Evolutionary conservation across 2,797 vertebrate species (phyloP).

Genomic region (Sylvia borin): DNA sequence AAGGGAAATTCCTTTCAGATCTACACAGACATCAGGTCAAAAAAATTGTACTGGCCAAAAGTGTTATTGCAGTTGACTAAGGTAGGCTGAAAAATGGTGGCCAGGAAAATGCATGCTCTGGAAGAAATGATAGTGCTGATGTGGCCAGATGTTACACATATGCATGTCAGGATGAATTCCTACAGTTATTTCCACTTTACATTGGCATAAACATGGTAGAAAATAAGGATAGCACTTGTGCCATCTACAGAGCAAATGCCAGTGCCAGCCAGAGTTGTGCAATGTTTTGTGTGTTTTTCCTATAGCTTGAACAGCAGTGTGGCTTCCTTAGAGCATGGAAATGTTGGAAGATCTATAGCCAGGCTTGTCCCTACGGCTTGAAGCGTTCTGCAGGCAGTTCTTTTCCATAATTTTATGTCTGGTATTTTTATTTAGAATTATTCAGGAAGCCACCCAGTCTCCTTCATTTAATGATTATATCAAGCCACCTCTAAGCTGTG

Average conservation of each 20-base stretch:
- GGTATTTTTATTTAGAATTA: neutral
- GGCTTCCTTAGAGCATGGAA: neutral
- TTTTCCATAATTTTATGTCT: neutral
- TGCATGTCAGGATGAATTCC: neutral
- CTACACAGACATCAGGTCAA: slow-evolving; percentile 2
- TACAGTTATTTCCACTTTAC: slow-evolving; percentile 18
- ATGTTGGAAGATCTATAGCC: neutral
- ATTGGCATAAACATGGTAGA: neutral
- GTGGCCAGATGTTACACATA: neutral
- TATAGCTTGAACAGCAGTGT: neutral
- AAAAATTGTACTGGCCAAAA: slow-evolving; percentile 1
- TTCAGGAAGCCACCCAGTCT: neutral
- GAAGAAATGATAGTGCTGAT: neutral
- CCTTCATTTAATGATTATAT: neutral
- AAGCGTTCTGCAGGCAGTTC: neutral
- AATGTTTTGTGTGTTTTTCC: neutral
- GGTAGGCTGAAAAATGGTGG: neutral
- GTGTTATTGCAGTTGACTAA: neutral
- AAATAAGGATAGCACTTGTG: slow-evolving; percentile 1
- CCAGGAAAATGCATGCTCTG: slow-evolving; percentile 18
- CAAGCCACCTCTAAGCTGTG: neutral
- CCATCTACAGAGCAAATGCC: neutral
- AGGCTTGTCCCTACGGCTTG: neutral
- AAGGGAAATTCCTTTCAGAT: slow-evolving; percentile 37
- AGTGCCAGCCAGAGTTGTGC: neutral